Base-by-base conservation (phyloP, 2,113 vertebrate species). In the Marmota monax region DNA sequence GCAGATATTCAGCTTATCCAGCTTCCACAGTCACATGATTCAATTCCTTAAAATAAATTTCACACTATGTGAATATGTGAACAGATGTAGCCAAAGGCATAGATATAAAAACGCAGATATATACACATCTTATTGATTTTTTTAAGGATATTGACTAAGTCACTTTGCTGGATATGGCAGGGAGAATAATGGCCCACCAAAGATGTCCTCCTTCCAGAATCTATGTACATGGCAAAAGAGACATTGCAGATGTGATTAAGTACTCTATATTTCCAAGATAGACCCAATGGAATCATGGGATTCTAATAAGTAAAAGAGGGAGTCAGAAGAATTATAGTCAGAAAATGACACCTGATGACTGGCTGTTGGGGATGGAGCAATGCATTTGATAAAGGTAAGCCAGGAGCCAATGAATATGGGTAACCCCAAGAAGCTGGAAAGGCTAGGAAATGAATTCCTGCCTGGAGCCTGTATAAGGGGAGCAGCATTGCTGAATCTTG, bases 261-360 rank as follows among this genome's bases (percentile, higher is more conserved):
- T 69, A 67, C 61, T 74, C 16, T 72, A 2, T 42, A 74, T 65
- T 70, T 74, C 11, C 10, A 7, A 87, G 18, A 23, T 42, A 45
- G 16, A 0, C 11, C 7, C 13, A 90, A 0, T 17, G 2, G 51
- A 85, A 65, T 80, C 10, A 65, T 12, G 63, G 16, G 0, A 1
- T 86, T 18, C 5, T 53, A 73, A 39, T 39, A 77, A 79, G n/a
- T 61, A 12, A 70, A 78, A 69, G 0, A 74, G 10, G 13, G 1
- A 67, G 0, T 23, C 5, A 77, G 25, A 8, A 12, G 22, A 78
- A 58, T 34, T 63, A 32, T 7, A 83, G 73, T 83, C 61, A 67
- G 34, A 72, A 16, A 82, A 37, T 12, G 0, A 32, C 13, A 13
- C 72, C 4, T 3, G 69, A 56, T 12, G 5, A 84, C 39, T 51